phyloP scores from a whole-genome alignment of 2,888 invertebrate genomes.

The Drosophila flavopinicola region DNA sequence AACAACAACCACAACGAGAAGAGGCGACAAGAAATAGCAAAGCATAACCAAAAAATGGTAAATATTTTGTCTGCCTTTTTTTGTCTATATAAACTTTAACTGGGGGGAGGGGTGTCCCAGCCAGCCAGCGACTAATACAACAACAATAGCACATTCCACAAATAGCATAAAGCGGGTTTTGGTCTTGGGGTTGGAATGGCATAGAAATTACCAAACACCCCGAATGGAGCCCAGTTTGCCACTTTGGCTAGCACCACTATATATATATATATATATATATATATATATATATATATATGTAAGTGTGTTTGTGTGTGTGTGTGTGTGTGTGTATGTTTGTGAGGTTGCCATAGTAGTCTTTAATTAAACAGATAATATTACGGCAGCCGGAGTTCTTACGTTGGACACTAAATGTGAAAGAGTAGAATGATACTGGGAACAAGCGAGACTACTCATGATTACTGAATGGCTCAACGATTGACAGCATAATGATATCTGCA shows the following conservation, averaged over 20 bases:
- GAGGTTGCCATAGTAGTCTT: slow-evolving; percentile 46
- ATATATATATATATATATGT: no score
- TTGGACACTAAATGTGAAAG: slow-evolving; percentile 2
- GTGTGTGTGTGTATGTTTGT: not conserved
- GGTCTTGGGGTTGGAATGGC: slow-evolving; percentile 6
- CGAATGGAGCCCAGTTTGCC: not conserved
- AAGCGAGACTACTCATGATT: not conserved
- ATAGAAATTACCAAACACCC: slow-evolving; percentile 10
- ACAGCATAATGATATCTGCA: slow-evolving; percentile 8
- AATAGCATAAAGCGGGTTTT: slow-evolving; percentile 30
- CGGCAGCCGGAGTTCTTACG: slow-evolving; percentile 2
- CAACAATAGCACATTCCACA: slow-evolving; percentile 40
- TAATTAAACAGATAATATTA: slow-evolving; percentile 63
- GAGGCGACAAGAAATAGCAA: slow-evolving; percentile 42
- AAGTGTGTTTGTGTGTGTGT: slow-evolving; percentile 1
- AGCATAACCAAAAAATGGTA: slow-evolving; percentile 34
- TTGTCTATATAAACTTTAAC: slow-evolving; percentile 42
- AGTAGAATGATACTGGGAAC: slow-evolving; percentile 1
- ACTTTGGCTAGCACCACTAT: slow-evolving; percentile 5
- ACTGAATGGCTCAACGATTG: not conserved
- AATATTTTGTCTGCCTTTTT: slow-evolving; percentile 35
- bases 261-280: no score
- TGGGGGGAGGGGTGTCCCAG: slow-evolving; percentile 34
- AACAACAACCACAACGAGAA: slow-evolving; percentile 19
- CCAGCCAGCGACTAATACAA: slow-evolving; percentile 20